Conservation (phyloP, 2,888 invertebrate genomes). For the Brachypterus glaber region DNA sequence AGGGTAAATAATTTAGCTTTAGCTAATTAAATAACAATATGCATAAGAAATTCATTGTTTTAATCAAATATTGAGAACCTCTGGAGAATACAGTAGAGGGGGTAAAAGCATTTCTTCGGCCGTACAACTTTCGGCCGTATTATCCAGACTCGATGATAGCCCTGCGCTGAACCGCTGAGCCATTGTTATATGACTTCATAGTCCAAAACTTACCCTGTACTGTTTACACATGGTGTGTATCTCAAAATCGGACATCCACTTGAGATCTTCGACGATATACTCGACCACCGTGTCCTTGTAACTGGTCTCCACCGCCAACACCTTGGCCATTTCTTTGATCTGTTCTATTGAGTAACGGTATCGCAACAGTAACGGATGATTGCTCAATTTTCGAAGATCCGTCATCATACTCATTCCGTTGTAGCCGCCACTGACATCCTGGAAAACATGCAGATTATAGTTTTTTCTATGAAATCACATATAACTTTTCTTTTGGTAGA, state of each 20-base stretch:
- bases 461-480: too few species aligned
- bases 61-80: too few species aligned
- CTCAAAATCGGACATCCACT: constrained; percentile 85
- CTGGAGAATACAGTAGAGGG: too few species aligned
- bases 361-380: constrained; percentile 82
- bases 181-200: too few species aligned
- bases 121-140: too few species aligned
- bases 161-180: too few species aligned
- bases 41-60: too few species aligned
- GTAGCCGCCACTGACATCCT: constrained; percentile 31
- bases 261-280: constrained; percentile 78
- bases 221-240: constrained; percentile 67
- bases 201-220: constrained; percentile 49
- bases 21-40: too few species aligned
- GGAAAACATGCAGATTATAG: constrained; percentile 5
- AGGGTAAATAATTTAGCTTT: too few species aligned
- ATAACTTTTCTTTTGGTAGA: too few species aligned
- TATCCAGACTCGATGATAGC: too few species aligned
- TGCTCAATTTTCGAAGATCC: constrained; percentile 87
- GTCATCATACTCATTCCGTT: constrained; percentile 77
- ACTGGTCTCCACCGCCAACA: constrained; percentile 54
- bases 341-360: constrained; percentile 59
- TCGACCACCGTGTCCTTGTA: constrained; percentile 70
- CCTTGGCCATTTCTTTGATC: constrained; percentile 56
- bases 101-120: too few species aligned